Evolutionary conservation across 92 coral and sea anemone species (phyloP), one percentile per base, ranked within the genome.

Genomic region (Isaurus tuberculatus): DNA sequence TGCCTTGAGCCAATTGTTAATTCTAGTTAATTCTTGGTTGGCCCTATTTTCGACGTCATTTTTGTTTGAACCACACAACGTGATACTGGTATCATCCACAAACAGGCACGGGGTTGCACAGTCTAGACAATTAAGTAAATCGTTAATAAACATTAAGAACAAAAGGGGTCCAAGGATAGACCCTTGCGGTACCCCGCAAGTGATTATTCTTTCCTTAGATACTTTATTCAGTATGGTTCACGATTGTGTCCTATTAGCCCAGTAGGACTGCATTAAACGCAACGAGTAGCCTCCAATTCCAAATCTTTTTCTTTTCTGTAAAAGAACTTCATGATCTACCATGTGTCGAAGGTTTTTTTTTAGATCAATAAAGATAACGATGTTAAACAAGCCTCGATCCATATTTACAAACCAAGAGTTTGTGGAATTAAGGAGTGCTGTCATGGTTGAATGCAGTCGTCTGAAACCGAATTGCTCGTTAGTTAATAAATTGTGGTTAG

Each of bases 371-470:
- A 9, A 75, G 67, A 75, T 75, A 75, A 75, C 81, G 27, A 75
- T 75, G 81, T 58, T 75, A 75, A 75, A 49, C 0, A 51, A 9
- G 67, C 67, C 81, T 51, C 65, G 67, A 51, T 75, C 81, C 67
- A 75, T 74, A n/a, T n/a, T n/a, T n/a, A n/a, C n/a, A n/a, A n/a
- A n/a, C n/a, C n/a, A n/a, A 53, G 83, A 32, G 69, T 32, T 79
- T 79, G 25, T 60, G 31, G 70, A 79, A 53, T 65, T 58, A 53
- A 79, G 71, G 27, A 79, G 71, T 10, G 46, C 32, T 55, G 83
- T 79, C 83, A 28, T 79, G 68, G 66, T 57, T 78, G 83, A 78
- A 78, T 75, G 83, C 29, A 49, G 83, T 78, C 37, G 70, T 65
- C 83, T 58, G 83, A 79, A 77, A 77, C 69, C 69, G 1, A 77